Conservation (phyloP, 2,888 invertebrate genomes). For the Gastracanthus pulcherrimus region DNA sequence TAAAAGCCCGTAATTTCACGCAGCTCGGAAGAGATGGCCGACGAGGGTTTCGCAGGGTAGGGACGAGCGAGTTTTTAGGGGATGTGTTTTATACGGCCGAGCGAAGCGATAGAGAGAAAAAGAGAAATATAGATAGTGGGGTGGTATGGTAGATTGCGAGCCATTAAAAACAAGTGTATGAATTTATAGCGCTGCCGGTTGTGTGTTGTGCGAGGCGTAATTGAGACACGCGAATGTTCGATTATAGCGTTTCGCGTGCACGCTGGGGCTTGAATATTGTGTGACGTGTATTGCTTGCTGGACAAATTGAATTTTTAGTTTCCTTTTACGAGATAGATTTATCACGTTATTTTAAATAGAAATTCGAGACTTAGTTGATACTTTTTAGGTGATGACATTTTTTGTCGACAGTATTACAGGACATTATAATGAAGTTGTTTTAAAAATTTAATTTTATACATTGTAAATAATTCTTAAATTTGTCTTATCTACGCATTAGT, state of each 20-base stretch:
- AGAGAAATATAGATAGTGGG: too few relatives aligned
- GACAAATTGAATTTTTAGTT: not conserved
- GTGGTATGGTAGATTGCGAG: not conserved
- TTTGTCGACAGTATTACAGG: too few relatives aligned
- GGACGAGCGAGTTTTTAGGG: not conserved
- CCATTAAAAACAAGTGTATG: not conserved
- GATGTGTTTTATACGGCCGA: not conserved
- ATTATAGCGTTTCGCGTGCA: not conserved
- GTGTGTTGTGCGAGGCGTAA: not conserved
- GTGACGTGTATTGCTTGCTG: not conserved
- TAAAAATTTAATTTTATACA: too few relatives aligned
- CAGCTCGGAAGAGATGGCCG: not conserved
- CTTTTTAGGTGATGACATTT: not conserved
- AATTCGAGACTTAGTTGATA: not conserved
- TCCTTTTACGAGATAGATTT: not conserved
- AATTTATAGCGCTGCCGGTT: not conserved
- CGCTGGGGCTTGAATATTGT: not conserved
- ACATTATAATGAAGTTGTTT: too few relatives aligned
- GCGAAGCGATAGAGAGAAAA: too few relatives aligned
- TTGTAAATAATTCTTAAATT: too few relatives aligned
- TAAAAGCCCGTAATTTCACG: conserved; percentile 1
- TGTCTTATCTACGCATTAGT: too few relatives aligned
- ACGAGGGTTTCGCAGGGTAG: too few relatives aligned
- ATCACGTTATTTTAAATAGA: not conserved
- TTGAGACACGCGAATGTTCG: conserved; percentile 16